Evolutionary conservation across 1,140 invertebrate species (phyloP), one percentile per base, ranked within the genome.

Genomic region (Idris sp.): DNA sequence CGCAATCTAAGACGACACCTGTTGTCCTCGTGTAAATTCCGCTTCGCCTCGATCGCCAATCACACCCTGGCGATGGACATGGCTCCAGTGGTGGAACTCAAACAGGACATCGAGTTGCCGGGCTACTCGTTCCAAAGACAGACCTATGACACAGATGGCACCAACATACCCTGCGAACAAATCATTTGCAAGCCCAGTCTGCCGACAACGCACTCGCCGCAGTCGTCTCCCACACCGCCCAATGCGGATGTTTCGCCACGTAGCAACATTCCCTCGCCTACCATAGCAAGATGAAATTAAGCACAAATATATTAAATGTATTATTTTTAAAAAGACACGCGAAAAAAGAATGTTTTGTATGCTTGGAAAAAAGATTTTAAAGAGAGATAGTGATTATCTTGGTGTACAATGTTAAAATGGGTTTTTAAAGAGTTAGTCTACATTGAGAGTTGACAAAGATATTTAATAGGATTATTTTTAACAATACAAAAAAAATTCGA

Each of bases 1-100:
- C 84, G 90, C 40, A 91, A 90, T 75, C 78, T 91, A 40, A 84
- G 90, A 16, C 84, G 90, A 76, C 90, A 90, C 72, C 80, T 90
- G 25, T 79, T 90, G 40, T 87, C 86, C 0, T 87, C 86, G 6
- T 88, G 87, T 72, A 87, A 87, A 48, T 88, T 85, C 64, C 80
- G 87, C 13, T 84, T 85, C 30, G 81, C 64, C 28, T 81, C 72
- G 16, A 80, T 78, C 26, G 40, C 81, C 10, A 72, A 74, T 26
- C 80, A 85, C 13, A 79, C 80, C 38, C 51, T 78, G 5, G 59
- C 77, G 8, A 38, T 75, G 11, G 83, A 87, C 9, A 8, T 77
- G 10, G 73, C 78, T 7, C 68, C 79, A 46, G 79, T 80, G 46
- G 77, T 84, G n/a, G 84, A 85, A 43, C 79, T 87, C 3, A 87